A percentile compares a stretch with the other conserved stretches of the same genome.
These are phyloP conservation scores for Cotesia glomerata DNA, from an alignment of 1,140 invertebrate genomes.

Conservation along the genomic window DNA sequence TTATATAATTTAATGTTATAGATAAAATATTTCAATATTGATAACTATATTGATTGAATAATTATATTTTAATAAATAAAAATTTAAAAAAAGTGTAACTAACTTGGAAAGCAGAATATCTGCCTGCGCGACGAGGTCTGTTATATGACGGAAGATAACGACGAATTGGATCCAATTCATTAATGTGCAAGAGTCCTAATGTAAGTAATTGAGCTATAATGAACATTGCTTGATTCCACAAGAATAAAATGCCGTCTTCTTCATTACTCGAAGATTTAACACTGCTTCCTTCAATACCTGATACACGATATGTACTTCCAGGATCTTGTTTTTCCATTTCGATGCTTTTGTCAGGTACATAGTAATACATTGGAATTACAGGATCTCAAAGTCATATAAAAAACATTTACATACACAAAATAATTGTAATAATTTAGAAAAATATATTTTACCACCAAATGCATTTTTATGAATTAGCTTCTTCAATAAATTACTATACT, in stretches of 20 bases:
- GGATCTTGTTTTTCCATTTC: slow-evolving; percentile 78
- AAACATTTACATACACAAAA: neutral
- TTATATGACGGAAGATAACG: slow-evolving; percentile 96
- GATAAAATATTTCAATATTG: neutral
- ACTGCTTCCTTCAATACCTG: slow-evolving; percentile 65
- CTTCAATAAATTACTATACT: slow-evolving; percentile 87
- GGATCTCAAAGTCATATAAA: slow-evolving; percentile 67
- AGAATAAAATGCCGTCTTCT: slow-evolving; percentile 68
- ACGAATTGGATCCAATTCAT: slow-evolving; percentile 94
- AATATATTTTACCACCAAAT: slow-evolving; percentile 71
- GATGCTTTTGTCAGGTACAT: slow-evolving; percentile 82
- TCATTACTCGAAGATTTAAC: slow-evolving; percentile 39
- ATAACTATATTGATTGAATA: neutral
- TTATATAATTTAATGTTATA: neutral
- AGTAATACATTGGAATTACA: slow-evolving; percentile 87
- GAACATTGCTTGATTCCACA: slow-evolving; percentile 95
- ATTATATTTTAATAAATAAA: neutral
- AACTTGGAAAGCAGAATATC: slow-evolving; percentile 97
- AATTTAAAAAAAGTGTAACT: slow-evolving; percentile 34
- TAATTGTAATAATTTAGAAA: slow-evolving; percentile 2
- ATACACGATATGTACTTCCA: slow-evolving; percentile 70
- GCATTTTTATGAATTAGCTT: slow-evolving; percentile 77
- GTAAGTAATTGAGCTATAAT: slow-evolving; percentile 91
- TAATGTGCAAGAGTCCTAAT: slow-evolving; percentile 87
- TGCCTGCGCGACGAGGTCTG: slow-evolving; percentile 84